phyloP scores from a whole-genome alignment of 1,140 invertebrate genomes.

The Pseudobourletiella spinata region DNA sequence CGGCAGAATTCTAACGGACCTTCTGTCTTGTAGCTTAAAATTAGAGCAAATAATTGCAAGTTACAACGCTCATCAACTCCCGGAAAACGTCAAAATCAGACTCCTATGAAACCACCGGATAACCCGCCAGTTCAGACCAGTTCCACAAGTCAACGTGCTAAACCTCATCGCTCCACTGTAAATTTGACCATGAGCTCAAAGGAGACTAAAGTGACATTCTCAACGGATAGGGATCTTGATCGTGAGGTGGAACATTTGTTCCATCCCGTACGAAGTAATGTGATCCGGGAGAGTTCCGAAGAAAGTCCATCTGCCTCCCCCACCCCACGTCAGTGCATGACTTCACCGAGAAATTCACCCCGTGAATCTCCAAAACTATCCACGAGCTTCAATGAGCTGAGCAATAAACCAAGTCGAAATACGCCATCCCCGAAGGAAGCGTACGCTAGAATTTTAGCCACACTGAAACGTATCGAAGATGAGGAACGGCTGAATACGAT shows the following conservation, averaged over 20 bases:
- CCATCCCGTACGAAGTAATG: too few species aligned
- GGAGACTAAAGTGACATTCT: neutral
- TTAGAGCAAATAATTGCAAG: neutral
- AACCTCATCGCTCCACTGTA: too few species aligned
- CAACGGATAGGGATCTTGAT: neutral
- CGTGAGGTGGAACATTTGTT: neutral
- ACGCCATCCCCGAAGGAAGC: neutral
- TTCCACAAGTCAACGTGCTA: too few species aligned
- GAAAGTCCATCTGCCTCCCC: neutral
- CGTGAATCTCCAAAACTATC: neutral
- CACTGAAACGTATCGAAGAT: conserved; percentile 15
- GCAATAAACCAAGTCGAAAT: too few species aligned
- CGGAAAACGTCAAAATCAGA: neutral
- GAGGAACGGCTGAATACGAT: conserved; percentile 18
- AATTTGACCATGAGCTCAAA: too few species aligned
- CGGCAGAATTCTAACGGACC: neutral
- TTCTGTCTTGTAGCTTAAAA: neutral
- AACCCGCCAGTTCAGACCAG: neutral
- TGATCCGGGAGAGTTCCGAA: neutral
- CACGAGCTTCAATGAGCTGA: neutral
- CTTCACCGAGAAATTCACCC: neutral
- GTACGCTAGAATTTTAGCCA: conserved; percentile 11
- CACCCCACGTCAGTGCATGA: neutral
- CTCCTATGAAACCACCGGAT: neutral
- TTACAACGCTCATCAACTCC: neutral